Percentiles rank a stretch among this genome's conserved stretches.
Evolutionary conservation across 2,797 vertebrate genomes (phyloP).

Genomic region (Leuciscus waleckii): DNA sequence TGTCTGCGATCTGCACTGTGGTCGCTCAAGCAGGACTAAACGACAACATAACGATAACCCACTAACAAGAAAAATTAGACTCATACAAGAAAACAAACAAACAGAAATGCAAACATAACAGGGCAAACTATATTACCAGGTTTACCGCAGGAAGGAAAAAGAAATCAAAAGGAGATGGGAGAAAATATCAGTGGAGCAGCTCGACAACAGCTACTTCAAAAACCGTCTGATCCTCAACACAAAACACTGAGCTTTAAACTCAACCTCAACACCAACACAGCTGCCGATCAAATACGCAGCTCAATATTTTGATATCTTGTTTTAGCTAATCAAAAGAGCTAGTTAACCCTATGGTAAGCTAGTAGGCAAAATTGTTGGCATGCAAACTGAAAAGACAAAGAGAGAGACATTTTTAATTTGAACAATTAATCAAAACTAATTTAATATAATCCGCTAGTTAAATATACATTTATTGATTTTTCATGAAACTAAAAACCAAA

Average conservation of each 20-base stretch:
- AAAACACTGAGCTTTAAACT: conserved; percentile 16
- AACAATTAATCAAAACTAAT: neutral
- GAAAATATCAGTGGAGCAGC: conserved; percentile 7
- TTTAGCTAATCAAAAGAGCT: conserved; percentile 5
- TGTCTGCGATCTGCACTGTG: neutral
- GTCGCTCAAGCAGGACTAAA: conserved; percentile 26
- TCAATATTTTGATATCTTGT: neutral
- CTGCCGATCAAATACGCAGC: neutral
- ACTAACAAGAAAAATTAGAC: conserved; percentile 4
- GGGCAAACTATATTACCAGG: neutral
- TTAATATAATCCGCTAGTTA: neutral
- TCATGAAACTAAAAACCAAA: neutral
- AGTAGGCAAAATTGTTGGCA: neutral
- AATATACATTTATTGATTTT: neutral
- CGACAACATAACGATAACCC: neutral
- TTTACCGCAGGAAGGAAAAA: conserved; percentile 2
- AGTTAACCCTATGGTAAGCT: neutral
- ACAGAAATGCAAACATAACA: neutral
- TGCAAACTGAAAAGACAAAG: conserved; percentile 3
- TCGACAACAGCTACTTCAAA: conserved; percentile 15
- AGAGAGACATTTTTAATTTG: neutral
- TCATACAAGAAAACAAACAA: conserved; percentile 2
- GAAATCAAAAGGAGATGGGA: conserved; percentile 23
- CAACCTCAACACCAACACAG: neutral
- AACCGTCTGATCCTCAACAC: conserved; percentile 10